Evolutionary conservation across 1,140 invertebrate genomes (phyloP).

Genomic region (Zaprionus ghesquierei): DNA sequence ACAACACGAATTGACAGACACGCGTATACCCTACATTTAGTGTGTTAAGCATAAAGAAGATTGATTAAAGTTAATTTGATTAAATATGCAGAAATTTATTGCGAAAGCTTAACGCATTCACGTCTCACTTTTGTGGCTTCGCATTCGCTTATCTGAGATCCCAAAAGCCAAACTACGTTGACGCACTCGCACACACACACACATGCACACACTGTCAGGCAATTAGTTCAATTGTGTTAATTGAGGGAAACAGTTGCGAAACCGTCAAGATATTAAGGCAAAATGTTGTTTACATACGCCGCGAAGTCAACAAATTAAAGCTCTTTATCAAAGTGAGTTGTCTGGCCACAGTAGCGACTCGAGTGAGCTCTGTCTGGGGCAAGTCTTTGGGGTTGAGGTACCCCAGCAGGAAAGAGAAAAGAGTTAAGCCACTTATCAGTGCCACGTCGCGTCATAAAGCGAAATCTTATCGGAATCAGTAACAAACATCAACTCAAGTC

Average conservation of each 20-base stretch:
- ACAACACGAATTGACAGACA: background rate
- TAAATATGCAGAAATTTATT: background rate
- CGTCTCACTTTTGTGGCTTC: background rate
- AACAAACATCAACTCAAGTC: background rate
- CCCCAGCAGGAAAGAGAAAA: background rate
- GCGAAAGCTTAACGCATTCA: background rate
- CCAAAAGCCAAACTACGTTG: background rate
- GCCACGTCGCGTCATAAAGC: conserved; percentile 11
- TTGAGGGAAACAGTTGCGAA: conserved; percentile 5
- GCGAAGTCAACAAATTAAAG: background rate
- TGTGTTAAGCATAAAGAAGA: background rate
- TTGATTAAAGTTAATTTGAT: background rate
- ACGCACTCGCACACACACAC: background rate
- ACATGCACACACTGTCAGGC: conserved; percentile 5
- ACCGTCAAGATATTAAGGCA: background rate
- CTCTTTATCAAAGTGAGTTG: conserved; percentile 1
- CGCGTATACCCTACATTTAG: background rate
- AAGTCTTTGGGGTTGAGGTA: background rate
- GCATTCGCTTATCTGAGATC: background rate
- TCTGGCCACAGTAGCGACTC: background rate
- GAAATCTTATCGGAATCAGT: conserved; percentile 6
- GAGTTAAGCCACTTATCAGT: conserved; percentile 14
- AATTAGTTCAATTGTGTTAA: conserved; percentile 59
- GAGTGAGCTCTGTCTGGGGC: conserved; percentile 1
- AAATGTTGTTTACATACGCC: conserved; percentile 51